Evolutionary conservation across 2,888 invertebrate species (phyloP).

Genomic region (Ashinkailepas kermadecensis): DNA sequence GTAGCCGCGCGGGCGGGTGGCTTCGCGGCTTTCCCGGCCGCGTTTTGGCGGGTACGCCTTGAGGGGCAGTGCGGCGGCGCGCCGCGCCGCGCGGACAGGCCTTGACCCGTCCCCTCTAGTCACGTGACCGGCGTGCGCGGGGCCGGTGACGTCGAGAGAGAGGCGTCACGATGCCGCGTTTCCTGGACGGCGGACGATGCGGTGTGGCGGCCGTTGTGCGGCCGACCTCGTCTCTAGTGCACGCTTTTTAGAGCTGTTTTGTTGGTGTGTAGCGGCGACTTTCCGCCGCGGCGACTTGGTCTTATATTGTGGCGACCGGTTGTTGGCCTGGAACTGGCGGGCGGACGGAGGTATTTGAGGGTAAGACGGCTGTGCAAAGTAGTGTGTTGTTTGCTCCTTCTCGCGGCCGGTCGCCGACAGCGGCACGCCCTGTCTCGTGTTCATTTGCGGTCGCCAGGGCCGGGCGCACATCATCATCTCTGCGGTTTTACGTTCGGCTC

Average conservation of each 20-base stretch:
- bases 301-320: background rate
- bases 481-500: background rate
- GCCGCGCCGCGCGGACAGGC: background rate
- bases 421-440: background rate
- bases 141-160: background rate
- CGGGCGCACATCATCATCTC: background rate
- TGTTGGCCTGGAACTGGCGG: background rate
- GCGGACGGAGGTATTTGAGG: background rate
- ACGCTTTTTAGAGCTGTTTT: background rate
- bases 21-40: too few species aligned
- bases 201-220: background rate
- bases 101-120: background rate
- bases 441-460: too few species aligned
- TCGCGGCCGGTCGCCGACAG: too few species aligned
- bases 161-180: background rate
- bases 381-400: background rate
- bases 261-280: background rate
- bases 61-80: background rate
- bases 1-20: background rate
- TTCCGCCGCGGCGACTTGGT: too few species aligned
- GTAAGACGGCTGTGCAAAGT: conserved; percentile 2
- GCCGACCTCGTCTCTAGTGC: too few species aligned
- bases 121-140: background rate
- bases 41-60: background rate
- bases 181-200: background rate